Evolutionary conservation across 2,888 invertebrate genomes (phyloP).

Genomic region (Rhamphomyia laevipes): DNA sequence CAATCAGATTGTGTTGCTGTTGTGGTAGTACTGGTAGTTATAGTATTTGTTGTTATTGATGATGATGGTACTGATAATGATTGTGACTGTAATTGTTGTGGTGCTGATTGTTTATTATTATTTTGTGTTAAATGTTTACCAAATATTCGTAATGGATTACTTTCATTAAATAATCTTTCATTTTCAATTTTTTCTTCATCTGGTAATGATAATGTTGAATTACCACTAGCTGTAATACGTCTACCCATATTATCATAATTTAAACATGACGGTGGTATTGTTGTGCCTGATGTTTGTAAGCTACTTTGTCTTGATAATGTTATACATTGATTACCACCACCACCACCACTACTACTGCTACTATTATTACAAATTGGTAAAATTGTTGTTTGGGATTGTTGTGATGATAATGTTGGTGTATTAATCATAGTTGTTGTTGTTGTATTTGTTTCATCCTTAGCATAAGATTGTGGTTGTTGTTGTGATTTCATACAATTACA

Average conservation of each 20-base stretch:
- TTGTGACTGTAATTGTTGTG: background rate
- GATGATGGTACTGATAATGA: constrained; percentile 13
- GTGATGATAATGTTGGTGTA: constrained; percentile 14
- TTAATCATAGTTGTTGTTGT: background rate
- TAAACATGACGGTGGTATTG: constrained; percentile 18
- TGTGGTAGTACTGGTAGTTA: constrained; percentile 14
- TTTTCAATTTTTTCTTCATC: constrained; percentile 41
- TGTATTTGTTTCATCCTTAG: constrained; percentile 12
- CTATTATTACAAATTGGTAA: background rate
- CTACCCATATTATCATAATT: constrained; percentile 87
- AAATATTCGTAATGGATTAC: constrained; percentile 21
- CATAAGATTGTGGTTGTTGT: constrained; percentile 13
- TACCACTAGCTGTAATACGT: constrained; percentile 77
- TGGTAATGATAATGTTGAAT: constrained; percentile 73
- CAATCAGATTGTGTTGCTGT: constrained; percentile 16
- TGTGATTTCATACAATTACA: constrained; percentile 22
- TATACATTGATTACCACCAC: background rate
- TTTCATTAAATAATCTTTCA: constrained; percentile 32
- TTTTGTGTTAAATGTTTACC: background rate
- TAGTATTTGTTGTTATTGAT: constrained; percentile 15
- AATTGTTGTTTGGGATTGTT: constrained; percentile 7
- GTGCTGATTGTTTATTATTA: background rate
- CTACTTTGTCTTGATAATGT: background rate
- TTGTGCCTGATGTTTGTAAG: background rate
- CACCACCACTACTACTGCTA: too few relatives aligned